Evolutionary conservation across 2,888 invertebrate species (phyloP), one percentile per base, ranked within the genome.

Genomic region (Dolichomitus sp.): DNA sequence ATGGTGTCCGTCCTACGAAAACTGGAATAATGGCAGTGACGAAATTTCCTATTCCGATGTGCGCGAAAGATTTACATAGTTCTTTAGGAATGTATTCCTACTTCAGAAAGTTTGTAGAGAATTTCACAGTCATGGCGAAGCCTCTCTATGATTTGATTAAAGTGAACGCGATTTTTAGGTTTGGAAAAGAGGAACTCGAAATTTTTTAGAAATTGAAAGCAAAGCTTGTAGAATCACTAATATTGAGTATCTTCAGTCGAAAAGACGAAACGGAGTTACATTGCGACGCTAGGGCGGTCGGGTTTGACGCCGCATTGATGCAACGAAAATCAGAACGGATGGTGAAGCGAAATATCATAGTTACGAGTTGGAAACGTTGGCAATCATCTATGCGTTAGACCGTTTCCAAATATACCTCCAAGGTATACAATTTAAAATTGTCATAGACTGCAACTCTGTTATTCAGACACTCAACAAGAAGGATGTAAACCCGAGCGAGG

Each of bases 211-310:
- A 9, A 23, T 63, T 89, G 5, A 89, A 89, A 75, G 17, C 7
- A 5, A 65, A 70, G 30, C 80, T 91, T 42, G 50, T 75, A 6
- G 40, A 68, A 7, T 54, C 85, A 52, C 91, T 90, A 19, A 85
- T 90, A 40, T 84, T 92, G 45, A 69, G 85, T 6, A 84, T 92
- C 12, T 94, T 90, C 77, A 86, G 87, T 54, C 90, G 91, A 0
- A 69, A 81, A 7, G 83, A 85, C 30, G 86, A 89, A 40, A 93
- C 92, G 5, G 91, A 93, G 76, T 73, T 92, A 45, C 92, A 93
- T 80, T 91, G 90, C 45, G 92, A 93, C 82, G 92, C 90, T 0
- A 90, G 90, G 76, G 59, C 86, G 0, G 12, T 84, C 4, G 92
- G 92, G 0, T 91, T 87, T 73, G 91, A 90, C 0, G 87, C 88